A percentile compares a stretch with the other conserved stretches of the same genome.
Evolutionary conservation across 2,888 invertebrate species (phyloP).

Genomic region (Sarcophaga caerulescens): DNA sequence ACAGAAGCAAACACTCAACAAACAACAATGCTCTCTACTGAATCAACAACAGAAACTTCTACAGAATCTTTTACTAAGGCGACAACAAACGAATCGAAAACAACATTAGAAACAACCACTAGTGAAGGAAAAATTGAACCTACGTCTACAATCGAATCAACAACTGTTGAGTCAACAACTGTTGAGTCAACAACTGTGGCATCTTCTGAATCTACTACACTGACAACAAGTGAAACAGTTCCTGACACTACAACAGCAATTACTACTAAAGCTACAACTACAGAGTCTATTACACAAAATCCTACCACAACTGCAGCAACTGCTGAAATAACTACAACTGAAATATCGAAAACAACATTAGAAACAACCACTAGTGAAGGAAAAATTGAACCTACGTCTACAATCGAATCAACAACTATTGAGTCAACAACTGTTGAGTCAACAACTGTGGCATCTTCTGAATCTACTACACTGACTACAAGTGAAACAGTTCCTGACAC

Average conservation of each 20-base stretch:
- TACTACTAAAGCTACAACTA: background rate
- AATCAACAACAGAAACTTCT: background rate
- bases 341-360: background rate
- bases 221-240: background rate
- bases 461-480: background rate
- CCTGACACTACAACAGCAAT: background rate
- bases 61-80: background rate
- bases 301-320: no score
- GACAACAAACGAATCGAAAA: constrained; percentile 15
- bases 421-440: background rate
- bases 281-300: no score
- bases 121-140: background rate
- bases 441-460: background rate
- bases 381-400: background rate
- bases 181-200: no score
- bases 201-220: no score
- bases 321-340: background rate
- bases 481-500: background rate
- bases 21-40: background rate
- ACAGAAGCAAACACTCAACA: background rate
- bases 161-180: background rate
- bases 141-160: background rate
- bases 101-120: background rate
- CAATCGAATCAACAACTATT: background rate
- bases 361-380: background rate